Evolutionary conservation across 2,888 invertebrate genomes (phyloP).

Genomic region (Anarsia innoxiella): DNA sequence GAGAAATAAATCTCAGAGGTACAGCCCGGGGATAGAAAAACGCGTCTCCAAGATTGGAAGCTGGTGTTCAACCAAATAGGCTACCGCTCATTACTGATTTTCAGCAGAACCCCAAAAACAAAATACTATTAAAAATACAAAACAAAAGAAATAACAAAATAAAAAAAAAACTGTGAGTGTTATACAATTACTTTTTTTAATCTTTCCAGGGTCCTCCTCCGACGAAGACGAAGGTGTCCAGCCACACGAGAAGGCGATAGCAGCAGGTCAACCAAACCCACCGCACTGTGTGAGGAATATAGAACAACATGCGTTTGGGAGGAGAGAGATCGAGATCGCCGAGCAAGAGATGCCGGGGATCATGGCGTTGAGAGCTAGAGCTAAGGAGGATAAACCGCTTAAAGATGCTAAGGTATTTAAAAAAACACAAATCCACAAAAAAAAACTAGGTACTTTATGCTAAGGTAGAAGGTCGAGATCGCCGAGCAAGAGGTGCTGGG

Average conservation of each 20-base stretch:
- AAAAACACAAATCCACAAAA: too few relatives aligned
- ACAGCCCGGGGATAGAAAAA: too few relatives aligned
- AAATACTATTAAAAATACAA: too few relatives aligned
- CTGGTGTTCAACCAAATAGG: too few relatives aligned
- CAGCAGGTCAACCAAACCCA: constrained; percentile 86
- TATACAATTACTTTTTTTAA: too few relatives aligned
- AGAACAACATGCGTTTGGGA: constrained; percentile 93
- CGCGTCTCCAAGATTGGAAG: too few relatives aligned
- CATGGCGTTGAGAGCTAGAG: constrained; percentile 93
- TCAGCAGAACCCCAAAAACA: too few relatives aligned
- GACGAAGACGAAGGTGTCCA: constrained; percentile 91
- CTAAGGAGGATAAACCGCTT: constrained; percentile 94
- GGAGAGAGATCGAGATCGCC: constrained; percentile 97
- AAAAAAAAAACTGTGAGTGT: too few relatives aligned
- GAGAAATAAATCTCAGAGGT: too few relatives aligned
- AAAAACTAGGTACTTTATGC: too few relatives aligned
- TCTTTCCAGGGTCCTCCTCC: constrained; percentile 90
- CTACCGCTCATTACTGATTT: too few relatives aligned
- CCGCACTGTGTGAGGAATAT: constrained; percentile 97
- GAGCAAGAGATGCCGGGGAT: constrained; percentile 99
- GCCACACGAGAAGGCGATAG: constrained; percentile 94
- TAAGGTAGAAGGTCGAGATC: constrained; percentile 97
- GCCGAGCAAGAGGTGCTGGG: constrained; percentile 99
- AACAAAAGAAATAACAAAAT: too few relatives aligned
- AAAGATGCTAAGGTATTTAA: constrained; percentile 87